These are phyloP conservation scores for Arge pagana DNA, from an alignment of 2,888 invertebrate genomes.

Conservation along the genomic window DNA sequence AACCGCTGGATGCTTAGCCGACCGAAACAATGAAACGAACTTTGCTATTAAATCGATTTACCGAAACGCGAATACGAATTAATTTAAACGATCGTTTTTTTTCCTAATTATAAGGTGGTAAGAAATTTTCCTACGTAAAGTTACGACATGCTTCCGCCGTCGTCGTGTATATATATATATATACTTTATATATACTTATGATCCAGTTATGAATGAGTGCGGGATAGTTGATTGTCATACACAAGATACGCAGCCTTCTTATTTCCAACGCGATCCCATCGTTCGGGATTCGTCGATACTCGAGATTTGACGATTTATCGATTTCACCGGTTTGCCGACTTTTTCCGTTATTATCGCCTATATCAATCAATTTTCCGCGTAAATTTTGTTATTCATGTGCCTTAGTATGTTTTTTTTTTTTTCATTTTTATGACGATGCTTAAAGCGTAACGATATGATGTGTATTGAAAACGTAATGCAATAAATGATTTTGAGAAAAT, in stretches of 20 bases:
- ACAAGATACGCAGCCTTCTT: slow-evolving; percentile 21
- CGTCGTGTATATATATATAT: slow-evolving; percentile 9
- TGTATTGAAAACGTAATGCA: slow-evolving; percentile 15
- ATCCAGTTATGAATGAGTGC: slow-evolving; percentile 20
- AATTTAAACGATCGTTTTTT: slow-evolving; percentile 12
- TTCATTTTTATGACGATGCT: slow-evolving; percentile 17
- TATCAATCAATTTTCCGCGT: slow-evolving; percentile 7
- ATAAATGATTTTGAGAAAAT: slow-evolving; percentile 23
- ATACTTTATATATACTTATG: too few species aligned
- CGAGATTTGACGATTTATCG: slow-evolving; percentile 4
- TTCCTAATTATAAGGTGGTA: too few species aligned
- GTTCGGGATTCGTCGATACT: slow-evolving; percentile 13
- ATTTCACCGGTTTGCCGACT: slow-evolving; percentile 1
- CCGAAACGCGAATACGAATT: slow-evolving; percentile 18
- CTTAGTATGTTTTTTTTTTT: slow-evolving; percentile 21
- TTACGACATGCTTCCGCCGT: slow-evolving; percentile 5
- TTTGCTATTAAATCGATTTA: slow-evolving; percentile 1
- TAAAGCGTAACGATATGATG: slow-evolving; percentile 9
- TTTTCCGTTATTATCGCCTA: slow-evolving; percentile 4
- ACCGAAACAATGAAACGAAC: slow-evolving; percentile 17
- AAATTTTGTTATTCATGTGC: slow-evolving; percentile 19
- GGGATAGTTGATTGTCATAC: slow-evolving; percentile 13
- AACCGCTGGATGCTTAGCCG: slow-evolving; percentile 71
- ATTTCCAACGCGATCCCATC: slow-evolving; percentile 15
- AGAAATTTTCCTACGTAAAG: too few species aligned